phyloP scores from a whole-genome alignment of 1,140 invertebrate genomes.

The Hypothenemus hampei region DNA sequence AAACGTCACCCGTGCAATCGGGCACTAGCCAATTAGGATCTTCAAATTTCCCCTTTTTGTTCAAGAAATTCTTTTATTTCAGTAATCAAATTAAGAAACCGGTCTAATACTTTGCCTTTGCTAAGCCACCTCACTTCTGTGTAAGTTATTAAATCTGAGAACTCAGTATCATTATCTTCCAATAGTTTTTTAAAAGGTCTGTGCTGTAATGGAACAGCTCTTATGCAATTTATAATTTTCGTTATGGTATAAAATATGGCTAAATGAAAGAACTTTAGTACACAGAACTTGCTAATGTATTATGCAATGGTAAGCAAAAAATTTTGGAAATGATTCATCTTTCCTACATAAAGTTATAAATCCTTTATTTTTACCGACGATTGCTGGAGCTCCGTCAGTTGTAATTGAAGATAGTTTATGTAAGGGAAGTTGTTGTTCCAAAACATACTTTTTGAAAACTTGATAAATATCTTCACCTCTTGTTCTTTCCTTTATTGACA shows the following conservation, averaged over 20 bases:
- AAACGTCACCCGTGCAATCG: no score
- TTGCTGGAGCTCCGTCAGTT: conserved; percentile 22
- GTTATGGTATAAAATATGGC: conserved; percentile 18
- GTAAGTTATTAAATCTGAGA: conserved; percentile 20
- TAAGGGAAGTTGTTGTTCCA: conserved; percentile 16
- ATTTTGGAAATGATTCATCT: conserved; percentile 24
- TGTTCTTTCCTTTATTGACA: conserved; percentile 1
- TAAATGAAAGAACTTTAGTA: conserved; percentile 24
- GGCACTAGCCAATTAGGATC: no score
- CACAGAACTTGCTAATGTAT: conserved; percentile 28
- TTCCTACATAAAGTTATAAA: conserved; percentile 26
- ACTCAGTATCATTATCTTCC: conserved; percentile 25
- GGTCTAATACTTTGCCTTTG: conserved; percentile 25
- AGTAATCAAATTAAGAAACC: conserved; percentile 18
- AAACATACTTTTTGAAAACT: conserved; percentile 19
- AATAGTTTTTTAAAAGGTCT: conserved; percentile 28
- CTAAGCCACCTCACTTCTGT: conserved; percentile 27
- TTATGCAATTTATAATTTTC: conserved; percentile 29
- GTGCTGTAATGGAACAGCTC: conserved; percentile 21
- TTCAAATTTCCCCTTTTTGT: conserved; percentile 22
- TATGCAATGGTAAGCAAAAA: conserved; percentile 28
- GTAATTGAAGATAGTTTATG: conserved; percentile 27
- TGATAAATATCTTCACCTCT: not conserved
- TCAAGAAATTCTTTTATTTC: conserved; percentile 27
- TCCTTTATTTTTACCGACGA: conserved; percentile 26